A percentile compares a stretch with the other conserved stretches of the same genome.
These are phyloP conservation scores for Crotalus helleri DNA, from an alignment of 2,113 vertebrate genomes.

Conservation along the genomic window DNA sequence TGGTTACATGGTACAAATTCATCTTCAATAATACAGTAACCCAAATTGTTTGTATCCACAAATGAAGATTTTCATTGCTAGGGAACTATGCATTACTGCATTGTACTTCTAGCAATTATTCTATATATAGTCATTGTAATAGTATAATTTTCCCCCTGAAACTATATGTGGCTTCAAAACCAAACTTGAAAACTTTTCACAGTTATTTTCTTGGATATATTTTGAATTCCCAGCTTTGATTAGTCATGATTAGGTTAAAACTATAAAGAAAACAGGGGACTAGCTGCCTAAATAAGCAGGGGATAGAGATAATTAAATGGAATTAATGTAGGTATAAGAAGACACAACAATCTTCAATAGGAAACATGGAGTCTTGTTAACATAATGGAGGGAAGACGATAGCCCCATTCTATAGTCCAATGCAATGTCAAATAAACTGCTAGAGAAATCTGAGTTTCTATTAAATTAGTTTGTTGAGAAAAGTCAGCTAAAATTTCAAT, in stretches of 20 bases:
- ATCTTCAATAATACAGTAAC: neutral
- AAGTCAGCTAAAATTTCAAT: neutral
- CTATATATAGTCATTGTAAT: neutral
- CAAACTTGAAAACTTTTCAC: neutral
- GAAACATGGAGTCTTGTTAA: neutral
- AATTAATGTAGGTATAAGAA: neutral
- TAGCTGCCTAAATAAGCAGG: neutral
- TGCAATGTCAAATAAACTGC: neutral
- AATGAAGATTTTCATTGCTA: neutral
- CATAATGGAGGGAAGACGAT: neutral
- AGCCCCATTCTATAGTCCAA: neutral
- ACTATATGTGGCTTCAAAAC: neutral
- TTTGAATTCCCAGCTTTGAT: neutral
- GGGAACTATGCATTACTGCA: neutral
- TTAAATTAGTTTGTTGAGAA: neutral
- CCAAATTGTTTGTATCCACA: neutral
- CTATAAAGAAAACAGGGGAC: neutral
- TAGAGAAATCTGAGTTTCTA: neutral
- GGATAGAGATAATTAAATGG: neutral
- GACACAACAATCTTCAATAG: neutral
- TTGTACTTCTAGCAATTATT: neutral
- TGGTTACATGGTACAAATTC: neutral
- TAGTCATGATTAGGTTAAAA: neutral
- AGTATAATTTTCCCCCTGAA: neutral
- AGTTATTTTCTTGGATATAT: neutral